Evolutionary conservation across 2,888 invertebrate species (phyloP), one percentile per base, ranked within the genome.

Genomic region (Flexamia atlantica): DNA sequence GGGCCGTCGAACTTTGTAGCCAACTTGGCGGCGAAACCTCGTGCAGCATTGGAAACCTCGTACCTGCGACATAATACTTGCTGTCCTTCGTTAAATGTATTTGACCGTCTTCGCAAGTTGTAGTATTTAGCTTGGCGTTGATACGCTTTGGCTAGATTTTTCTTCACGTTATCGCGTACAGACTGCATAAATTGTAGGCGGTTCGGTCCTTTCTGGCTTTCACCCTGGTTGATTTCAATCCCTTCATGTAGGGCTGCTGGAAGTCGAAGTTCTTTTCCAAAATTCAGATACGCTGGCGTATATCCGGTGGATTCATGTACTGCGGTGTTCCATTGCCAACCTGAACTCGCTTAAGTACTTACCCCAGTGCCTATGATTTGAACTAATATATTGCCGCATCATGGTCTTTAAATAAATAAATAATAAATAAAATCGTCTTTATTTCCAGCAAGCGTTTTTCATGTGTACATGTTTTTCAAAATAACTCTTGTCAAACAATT

Each of bases 321-420:
- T 0, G 86, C 83, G 0, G 87, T 85, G 25, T 87, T 88, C n/a
- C 53, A 86, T 81, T 0, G 87, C 87, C 17, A 87, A 87, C 5
- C 64, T 76, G 0, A 87, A 42, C 36, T 87, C 87, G 14, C 84
- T 74, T 0, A 87, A 1, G 23, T 83, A 46, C n/a, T 3, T 25
- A 30, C 87, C 87, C 88, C 88, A 88, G 0, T 85, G 79, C 0
- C 84, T 83, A 9, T 89, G 89, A 42, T 89, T 84, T 0, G 84
- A 53, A 0, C 86, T 84, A 4, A 88, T 87, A 36, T 85, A 89
- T 30, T 88, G 85, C 0, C 88, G 86, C 0, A 89, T 88, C 88
- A 89, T 89, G 0, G 89, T 89, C 81, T 89, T n/a, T n/a, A n/a
- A n/a, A n/a, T n/a, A n/a, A n/a, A n/a, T n/a, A n/a, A n/a, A n/a